phyloP scores from a whole-genome alignment of 2,113 vertebrate species.

The Oophaga pumilio region DNA sequence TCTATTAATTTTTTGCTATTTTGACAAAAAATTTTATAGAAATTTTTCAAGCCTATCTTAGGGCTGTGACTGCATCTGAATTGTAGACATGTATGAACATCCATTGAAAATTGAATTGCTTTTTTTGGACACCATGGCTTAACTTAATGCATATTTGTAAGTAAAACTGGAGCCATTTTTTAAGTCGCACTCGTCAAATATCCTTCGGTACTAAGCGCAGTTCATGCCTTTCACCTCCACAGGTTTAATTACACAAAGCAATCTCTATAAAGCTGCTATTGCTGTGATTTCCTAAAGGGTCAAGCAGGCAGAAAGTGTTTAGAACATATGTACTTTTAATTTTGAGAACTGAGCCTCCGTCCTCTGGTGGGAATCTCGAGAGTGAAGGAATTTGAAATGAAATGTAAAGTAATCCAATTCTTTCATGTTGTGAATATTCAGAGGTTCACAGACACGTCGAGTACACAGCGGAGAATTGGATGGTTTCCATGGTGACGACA shows the following conservation, averaged over 20 bases:
- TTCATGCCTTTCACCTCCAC: neutral
- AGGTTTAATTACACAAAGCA: constrained; percentile 4
- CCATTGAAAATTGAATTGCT: too few species aligned
- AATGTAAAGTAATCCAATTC: constrained; percentile 53
- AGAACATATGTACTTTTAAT: constrained; percentile 34
- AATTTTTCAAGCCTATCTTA: too few species aligned
- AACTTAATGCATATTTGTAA: too few species aligned
- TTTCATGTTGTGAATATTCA: constrained; percentile 55
- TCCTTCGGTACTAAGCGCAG: neutral
- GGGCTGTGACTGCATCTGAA: too few species aligned
- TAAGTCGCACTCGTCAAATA: neutral
- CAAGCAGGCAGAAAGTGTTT: constrained; percentile 31
- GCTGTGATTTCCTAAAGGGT: constrained; percentile 25
- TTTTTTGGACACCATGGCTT: too few species aligned
- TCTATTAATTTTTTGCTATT: too few species aligned
- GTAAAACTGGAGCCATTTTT: too few species aligned
- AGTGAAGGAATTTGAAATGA: constrained; percentile 41
- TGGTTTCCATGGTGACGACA: constrained; percentile 49
- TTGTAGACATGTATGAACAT: too few species aligned
- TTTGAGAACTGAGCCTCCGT: constrained; percentile 20
- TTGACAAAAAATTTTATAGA: too few species aligned
- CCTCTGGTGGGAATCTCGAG: constrained; percentile 5
- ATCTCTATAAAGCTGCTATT: neutral
- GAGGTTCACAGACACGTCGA: constrained; percentile 37
- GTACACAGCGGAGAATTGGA: constrained; percentile 43